Evolutionary conservation across 2,888 invertebrate genomes (phyloP).

Genomic region (Imbricaverruca yamaguchii): DNA sequence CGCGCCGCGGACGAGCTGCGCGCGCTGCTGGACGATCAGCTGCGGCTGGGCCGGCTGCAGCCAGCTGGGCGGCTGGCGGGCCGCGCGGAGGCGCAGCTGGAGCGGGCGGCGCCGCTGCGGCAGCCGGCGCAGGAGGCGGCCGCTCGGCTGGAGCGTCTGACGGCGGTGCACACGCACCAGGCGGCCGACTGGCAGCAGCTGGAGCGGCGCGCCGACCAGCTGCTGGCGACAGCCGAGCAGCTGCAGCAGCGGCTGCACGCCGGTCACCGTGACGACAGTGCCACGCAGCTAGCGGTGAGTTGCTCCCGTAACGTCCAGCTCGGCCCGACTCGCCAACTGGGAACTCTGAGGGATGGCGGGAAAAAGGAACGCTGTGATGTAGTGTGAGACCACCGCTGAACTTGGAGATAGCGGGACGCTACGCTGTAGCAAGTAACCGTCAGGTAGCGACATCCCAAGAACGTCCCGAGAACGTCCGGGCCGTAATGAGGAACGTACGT

Average conservation of each 20-base stretch:
- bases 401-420: too few species aligned
- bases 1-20: conserved; percentile 94
- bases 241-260: background rate
- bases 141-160: conserved; percentile 72
- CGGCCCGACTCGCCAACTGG: too few species aligned
- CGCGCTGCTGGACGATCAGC: conserved; percentile 92
- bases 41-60: conserved; percentile 63
- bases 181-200: conserved; percentile 84
- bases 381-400: too few species aligned
- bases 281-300: background rate
- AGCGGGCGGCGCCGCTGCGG: conserved; percentile 22
- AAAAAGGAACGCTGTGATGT: too few species aligned
- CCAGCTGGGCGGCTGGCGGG: conserved; percentile 87
- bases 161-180: conserved; percentile 79
- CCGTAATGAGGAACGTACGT: too few species aligned
- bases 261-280: background rate
- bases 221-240: background rate
- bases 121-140: background rate
- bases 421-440: too few species aligned
- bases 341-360: too few species aligned
- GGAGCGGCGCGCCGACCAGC: conserved; percentile 90
- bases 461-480: too few species aligned
- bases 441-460: too few species aligned
- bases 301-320: background rate
- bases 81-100: conserved; percentile 61